These are phyloP conservation scores for Denticeps clupeoides DNA, from an alignment of 2,797 vertebrate genomes.

Conservation along the genomic window DNA sequence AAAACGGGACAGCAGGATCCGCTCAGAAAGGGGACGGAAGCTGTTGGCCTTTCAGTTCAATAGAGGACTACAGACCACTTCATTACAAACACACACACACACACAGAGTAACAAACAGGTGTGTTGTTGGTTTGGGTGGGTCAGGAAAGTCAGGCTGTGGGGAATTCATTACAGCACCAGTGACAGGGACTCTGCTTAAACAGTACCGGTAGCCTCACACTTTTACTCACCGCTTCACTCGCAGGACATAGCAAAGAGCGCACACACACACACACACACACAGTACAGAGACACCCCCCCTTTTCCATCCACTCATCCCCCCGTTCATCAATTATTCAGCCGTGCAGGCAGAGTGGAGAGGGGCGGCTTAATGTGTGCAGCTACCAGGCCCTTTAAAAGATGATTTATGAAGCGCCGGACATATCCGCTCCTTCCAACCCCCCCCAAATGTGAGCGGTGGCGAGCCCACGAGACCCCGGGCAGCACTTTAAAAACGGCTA, in stretches of 20 bases:
- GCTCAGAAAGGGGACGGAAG: too few species aligned
- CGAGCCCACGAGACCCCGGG: background rate
- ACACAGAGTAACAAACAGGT: slow-evolving; percentile 2
- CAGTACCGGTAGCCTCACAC: background rate
- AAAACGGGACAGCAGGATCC: too few species aligned
- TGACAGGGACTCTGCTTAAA: slow-evolving; percentile 2
- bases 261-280: too few species aligned
- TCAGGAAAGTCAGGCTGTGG: background rate
- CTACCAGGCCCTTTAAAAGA: slow-evolving; percentile 7
- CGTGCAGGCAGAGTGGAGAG: background rate
- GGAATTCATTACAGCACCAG: slow-evolving; percentile 2
- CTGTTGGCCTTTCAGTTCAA: too few species aligned
- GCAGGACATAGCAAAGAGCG: too few species aligned
- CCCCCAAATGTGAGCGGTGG: background rate
- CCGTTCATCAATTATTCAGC: slow-evolving; percentile 3
- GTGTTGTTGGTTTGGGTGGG: background rate
- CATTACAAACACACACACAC: too few species aligned
- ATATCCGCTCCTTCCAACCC: background rate
- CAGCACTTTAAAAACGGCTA: slow-evolving; percentile 1
- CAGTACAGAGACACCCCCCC: background rate
- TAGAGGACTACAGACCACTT: too few species aligned
- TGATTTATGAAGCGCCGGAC: slow-evolving; percentile 10
- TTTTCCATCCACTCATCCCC: background rate
- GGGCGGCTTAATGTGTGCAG: background rate
- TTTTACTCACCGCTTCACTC: background rate